phyloP scores from a whole-genome alignment of 2,888 invertebrate species.

The Aporophyla nigra region DNA sequence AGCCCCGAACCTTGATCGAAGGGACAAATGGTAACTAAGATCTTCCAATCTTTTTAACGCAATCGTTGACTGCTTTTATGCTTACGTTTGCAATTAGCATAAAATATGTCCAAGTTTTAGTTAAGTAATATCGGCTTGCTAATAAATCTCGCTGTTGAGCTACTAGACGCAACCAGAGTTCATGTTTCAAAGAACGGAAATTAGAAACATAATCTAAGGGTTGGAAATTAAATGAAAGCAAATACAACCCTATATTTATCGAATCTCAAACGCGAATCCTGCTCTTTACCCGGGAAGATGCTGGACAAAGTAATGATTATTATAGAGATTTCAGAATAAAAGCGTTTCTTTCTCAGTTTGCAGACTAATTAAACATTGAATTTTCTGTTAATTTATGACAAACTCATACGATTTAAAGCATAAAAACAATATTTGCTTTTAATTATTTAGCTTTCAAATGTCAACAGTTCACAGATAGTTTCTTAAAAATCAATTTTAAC shows the following conservation, averaged over 20 bases:
- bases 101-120: neutral
- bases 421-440: neutral
- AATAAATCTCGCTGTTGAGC: constrained; percentile 21
- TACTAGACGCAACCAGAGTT: constrained; percentile 30
- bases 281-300: constrained; percentile 18
- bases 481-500: constrained; percentile 57
- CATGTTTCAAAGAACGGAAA: constrained; percentile 52
- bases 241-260: constrained; percentile 28
- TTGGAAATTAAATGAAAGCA: constrained; percentile 44
- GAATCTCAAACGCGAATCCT: constrained; percentile 7
- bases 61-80: constrained; percentile 2
- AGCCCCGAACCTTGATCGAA: constrained; percentile 56
- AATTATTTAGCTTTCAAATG: constrained; percentile 9
- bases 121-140: constrained; percentile 16
- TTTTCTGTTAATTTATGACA: neutral
- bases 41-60: constrained; percentile 22
- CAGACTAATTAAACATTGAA: constrained; percentile 1
- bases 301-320: constrained; percentile 1
- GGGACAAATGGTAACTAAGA: constrained; percentile 43
- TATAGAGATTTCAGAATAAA: neutral
- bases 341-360: constrained; percentile 1
- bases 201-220: constrained; percentile 35
- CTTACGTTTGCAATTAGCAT: constrained; percentile 1
- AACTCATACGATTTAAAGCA: neutral
- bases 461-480: constrained; percentile 9